Base-by-base conservation (phyloP, 2,888 invertebrate genomes). In the Gnatocerus cornutus region DNA sequence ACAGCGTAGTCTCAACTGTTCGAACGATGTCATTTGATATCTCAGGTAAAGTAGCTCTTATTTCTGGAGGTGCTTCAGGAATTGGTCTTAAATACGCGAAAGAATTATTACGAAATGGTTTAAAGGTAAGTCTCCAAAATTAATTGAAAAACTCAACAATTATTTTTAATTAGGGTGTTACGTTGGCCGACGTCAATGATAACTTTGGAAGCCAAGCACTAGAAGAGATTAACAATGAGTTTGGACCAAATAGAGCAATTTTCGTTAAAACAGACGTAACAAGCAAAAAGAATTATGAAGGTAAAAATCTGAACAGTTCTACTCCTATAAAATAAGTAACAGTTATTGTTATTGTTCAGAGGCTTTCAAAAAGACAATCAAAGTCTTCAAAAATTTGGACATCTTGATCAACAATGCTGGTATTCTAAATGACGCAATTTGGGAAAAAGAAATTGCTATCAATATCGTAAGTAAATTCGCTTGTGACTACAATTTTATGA, bases 281-380 rank as follows among this genome's bases (percentile, higher is more conserved):
- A 8, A 59, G 59, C n/a, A 58, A 29, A 16, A 3, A 64, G 10
- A 59, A 43, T 45, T 65, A 41, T 10, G 69, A 69, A 59, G 45
- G 59, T 59, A 33, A n/a, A 2, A 33, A 9, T 2, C 33, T 7
- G 29, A 4, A 29, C 29, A 29, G 7, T 29, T 4, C 2, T 33
- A 33, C 33, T 21, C 4, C 4, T 21, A 21, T 1, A 21, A 21
- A 21, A 21, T 4, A 21, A 21, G 4, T 21, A 21, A 4, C 4
- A 21, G 1, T 21, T 21, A 1, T 4, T 21, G 21, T 21, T 3
- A 21, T 3, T 3, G 4, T 21, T 21, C 85, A 91, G 91, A 90
- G 83, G 90, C 91, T 10, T 92, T 91, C 80, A 89, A 90, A 80
- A 88, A 88, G 81, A 91, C 91, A 6, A 86, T 90, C 74, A 87